These are phyloP conservation scores for Macropodus opercularis DNA, from an alignment of 2,797 vertebrate species.

Conservation along the genomic window DNA sequence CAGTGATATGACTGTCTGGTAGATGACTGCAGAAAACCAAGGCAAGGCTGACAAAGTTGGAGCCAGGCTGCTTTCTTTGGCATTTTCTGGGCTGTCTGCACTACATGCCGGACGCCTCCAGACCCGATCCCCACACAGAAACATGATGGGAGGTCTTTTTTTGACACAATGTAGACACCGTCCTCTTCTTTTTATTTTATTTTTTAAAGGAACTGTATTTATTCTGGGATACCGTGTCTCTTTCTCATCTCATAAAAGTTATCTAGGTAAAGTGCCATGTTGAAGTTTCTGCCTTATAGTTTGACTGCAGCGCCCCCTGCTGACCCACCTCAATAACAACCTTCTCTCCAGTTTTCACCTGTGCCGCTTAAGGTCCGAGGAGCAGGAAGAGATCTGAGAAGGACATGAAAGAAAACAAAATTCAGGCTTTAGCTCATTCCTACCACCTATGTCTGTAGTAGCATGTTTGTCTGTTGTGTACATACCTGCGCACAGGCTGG, in stretches of 20 bases:
- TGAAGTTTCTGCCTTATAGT: constrained; percentile 85
- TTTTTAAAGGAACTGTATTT: constrained; percentile 29
- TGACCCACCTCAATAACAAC: constrained; percentile 89
- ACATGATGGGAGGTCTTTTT: constrained; percentile 44
- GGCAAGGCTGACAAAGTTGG: constrained; percentile 68
- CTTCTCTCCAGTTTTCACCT: constrained; percentile 97
- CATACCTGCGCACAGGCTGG: constrained; percentile 95
- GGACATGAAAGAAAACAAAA: not conserved
- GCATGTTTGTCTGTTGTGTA: constrained; percentile 1
- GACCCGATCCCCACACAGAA: constrained; percentile 47
- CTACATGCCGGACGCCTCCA: constrained; percentile 64
- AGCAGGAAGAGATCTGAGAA: constrained; percentile 89
- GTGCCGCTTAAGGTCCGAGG: constrained; percentile 87
- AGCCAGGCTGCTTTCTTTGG: constrained; percentile 89
- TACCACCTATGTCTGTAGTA: not conserved
- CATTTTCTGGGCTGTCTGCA: constrained; percentile 72
- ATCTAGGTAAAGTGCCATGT: constrained; percentile 93
- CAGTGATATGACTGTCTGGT: constrained; percentile 31
- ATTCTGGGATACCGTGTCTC: constrained; percentile 39
- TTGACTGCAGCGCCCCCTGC: constrained; percentile 73
- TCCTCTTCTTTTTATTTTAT: constrained; percentile 38
- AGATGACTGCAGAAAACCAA: constrained; percentile 52
- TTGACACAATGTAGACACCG: constrained; percentile 30
- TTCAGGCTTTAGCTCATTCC: not conserved
- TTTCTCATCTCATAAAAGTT: constrained; percentile 79